Conservation (phyloP, 1,140 invertebrate genomes). For the Myzus persicae region DNA sequence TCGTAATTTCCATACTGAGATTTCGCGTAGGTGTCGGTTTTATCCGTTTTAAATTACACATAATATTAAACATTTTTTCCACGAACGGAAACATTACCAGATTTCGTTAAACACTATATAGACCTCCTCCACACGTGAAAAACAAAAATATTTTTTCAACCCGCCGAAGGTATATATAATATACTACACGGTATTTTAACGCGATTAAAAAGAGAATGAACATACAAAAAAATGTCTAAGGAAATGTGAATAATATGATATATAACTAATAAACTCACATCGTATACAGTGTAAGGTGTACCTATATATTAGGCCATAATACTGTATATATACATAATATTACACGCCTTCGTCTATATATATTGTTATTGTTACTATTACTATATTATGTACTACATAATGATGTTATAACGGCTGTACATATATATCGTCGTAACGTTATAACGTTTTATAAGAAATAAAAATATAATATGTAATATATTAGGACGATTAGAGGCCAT, state of each 20-base stretch:
- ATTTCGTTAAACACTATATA: not conserved
- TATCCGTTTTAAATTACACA: not conserved
- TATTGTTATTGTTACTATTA: no score
- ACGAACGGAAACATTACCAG: not conserved
- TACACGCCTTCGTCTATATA: not conserved
- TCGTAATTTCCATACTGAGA: not conserved
- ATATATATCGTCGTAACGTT: not conserved
- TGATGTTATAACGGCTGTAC: not conserved
- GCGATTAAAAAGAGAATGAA: not conserved
- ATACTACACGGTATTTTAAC: not conserved
- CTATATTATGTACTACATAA: not conserved
- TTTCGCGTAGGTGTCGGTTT: not conserved
- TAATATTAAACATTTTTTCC: not conserved
- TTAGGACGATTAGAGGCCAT: not conserved
- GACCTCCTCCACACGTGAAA: not conserved
- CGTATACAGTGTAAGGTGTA: no score
- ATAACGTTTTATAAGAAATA: not conserved
- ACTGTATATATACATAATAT: no score
- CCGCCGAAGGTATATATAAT: not conserved
- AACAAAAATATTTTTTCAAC: not conserved
- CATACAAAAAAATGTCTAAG: not conserved
- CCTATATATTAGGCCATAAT: no score
- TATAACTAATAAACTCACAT: not conserved
- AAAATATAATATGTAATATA: not conserved
- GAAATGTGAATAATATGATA: not conserved